Evolutionary conservation across 2,888 invertebrate species (phyloP).

Genomic region (Drosophila infuscata): DNA sequence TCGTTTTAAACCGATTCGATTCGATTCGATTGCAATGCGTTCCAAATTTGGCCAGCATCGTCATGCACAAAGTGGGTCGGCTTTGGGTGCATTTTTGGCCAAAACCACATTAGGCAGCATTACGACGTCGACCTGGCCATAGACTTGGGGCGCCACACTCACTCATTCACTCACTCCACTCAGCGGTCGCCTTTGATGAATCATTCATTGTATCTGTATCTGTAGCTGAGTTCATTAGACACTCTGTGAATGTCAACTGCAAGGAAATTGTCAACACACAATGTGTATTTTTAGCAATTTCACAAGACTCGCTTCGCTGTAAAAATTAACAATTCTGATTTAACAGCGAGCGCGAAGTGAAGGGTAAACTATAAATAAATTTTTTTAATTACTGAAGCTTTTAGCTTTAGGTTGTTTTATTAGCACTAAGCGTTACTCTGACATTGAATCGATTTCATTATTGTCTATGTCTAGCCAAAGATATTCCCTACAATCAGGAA

Average conservation of each 20-base stretch:
- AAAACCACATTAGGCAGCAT: conserved; percentile 56
- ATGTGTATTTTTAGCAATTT: conserved; percentile 64
- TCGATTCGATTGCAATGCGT: conserved; percentile 6
- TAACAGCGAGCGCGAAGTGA: not conserved
- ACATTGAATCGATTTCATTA: conserved; percentile 38
- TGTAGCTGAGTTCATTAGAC: conserved; percentile 79
- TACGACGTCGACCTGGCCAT: conserved; percentile 29
- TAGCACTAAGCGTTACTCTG: conserved; percentile 25
- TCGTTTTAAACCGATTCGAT: not conserved
- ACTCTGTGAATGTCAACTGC: conserved; percentile 77
- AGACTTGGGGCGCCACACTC: conserved; percentile 72
- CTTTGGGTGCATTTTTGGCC: conserved; percentile 52
- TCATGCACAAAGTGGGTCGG: conserved; percentile 76
- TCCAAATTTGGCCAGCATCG: conserved; percentile 70
- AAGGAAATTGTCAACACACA: conserved; percentile 72
- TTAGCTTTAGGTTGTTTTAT: conserved; percentile 32
- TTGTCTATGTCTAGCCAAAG: too few relatives aligned
- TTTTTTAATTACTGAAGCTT: conserved; percentile 50
- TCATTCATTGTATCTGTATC: conserved; percentile 54
- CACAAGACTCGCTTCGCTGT: conserved; percentile 35
- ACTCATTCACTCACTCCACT: not conserved
- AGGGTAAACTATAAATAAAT: conserved; percentile 1
- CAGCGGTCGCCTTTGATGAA: conserved; percentile 67
- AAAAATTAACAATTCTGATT: conserved; percentile 49
- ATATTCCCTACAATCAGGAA: too few relatives aligned